Conservation (phyloP, 2,113 vertebrate genomes). For the Rhabdornis inornatus region DNA sequence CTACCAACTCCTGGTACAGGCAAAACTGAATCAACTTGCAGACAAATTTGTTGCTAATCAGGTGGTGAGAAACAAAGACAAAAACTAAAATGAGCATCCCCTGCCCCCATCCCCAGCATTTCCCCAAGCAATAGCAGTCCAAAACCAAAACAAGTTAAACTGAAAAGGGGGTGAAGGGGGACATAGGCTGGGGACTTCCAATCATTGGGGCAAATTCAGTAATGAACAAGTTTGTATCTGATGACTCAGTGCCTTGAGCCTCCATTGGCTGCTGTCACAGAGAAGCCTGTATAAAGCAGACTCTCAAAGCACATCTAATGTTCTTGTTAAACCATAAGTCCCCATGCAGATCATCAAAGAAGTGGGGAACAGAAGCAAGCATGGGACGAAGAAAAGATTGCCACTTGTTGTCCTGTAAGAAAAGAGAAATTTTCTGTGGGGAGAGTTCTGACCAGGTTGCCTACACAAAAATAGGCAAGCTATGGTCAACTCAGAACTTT, state of each 20-base stretch:
- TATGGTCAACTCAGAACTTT: not conserved
- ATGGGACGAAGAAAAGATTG: not conserved
- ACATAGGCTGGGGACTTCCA: not conserved
- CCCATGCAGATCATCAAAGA: not conserved
- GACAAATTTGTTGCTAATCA: not conserved
- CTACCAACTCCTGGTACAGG: not conserved
- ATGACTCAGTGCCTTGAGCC: not conserved
- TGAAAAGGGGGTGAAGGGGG: accelerated
- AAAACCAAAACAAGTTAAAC: not conserved
- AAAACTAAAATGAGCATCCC: not conserved
- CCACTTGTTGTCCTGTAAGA: not conserved
- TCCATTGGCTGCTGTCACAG: not conserved
- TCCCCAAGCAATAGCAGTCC: not conserved
- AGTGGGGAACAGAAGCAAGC: not conserved
- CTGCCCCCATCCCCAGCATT: not conserved
- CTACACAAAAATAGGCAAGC: not conserved
- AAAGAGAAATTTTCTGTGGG: not conserved
- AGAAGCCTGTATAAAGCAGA: not conserved
- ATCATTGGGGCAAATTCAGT: not conserved
- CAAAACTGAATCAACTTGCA: not conserved
- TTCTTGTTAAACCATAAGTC: not conserved
- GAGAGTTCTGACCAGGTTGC: not conserved
- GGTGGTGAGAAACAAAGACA: not conserved
- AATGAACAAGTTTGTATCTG: not conserved
- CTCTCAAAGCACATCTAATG: not conserved